phyloP scores from a whole-genome alignment of 2,113 vertebrate genomes.

The Trachemys scripta region DNA sequence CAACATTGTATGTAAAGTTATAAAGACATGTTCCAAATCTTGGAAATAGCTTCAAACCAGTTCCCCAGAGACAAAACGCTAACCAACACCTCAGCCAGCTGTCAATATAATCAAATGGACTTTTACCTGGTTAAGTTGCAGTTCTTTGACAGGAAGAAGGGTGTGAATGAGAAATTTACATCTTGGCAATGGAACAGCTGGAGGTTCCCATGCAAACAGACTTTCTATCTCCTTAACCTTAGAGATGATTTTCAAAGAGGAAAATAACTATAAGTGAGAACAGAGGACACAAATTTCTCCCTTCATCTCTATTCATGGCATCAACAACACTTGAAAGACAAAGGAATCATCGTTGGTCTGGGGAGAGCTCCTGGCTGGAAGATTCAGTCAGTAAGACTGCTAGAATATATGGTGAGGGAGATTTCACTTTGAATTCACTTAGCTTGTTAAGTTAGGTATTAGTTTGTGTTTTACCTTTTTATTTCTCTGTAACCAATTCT shows the following conservation, averaged over 20 bases:
- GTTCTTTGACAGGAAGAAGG: background rate
- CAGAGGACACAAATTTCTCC: background rate
- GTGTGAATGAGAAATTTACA: background rate
- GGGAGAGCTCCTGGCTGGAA: background rate
- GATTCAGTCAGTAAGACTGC: background rate
- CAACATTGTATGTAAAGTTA: background rate
- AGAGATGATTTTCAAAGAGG: background rate
- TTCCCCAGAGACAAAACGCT: background rate
- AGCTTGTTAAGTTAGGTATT: background rate
- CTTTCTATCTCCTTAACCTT: background rate
- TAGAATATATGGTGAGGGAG: background rate
- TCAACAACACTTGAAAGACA: background rate
- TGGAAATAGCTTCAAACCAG: background rate
- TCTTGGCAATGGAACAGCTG: background rate
- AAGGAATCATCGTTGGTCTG: background rate
- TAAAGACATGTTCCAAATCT: background rate
- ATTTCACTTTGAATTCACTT: background rate
- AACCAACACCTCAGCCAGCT: background rate
- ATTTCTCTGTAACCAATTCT: background rate
- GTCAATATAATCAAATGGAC: background rate
- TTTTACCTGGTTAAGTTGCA: background rate
- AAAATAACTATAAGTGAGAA: background rate
- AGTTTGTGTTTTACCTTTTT: background rate
- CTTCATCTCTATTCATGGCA: background rate
- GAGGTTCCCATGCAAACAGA: background rate